Percentiles rank a stretch among this genome's conserved stretches.
Conservation (phyloP, 2,888 invertebrate species). For the Tipula unca region DNA sequence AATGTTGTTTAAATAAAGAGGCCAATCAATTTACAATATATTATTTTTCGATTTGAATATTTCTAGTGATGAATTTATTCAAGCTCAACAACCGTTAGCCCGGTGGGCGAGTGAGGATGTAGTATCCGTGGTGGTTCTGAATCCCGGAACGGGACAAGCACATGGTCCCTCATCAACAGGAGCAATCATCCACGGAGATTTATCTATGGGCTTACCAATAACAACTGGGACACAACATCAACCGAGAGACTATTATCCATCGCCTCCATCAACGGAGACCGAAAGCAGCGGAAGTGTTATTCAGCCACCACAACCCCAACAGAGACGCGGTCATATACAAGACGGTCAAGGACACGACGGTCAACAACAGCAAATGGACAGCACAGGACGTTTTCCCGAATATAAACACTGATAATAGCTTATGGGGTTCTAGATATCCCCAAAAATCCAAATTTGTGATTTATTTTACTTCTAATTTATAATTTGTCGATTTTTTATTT, state of each 20-base stretch:
- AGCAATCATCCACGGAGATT: constrained; percentile 45
- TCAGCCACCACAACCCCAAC: constrained; percentile 33
- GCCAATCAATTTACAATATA: constrained; percentile 14
- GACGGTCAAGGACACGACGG: constrained; percentile 37
- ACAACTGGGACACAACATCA: constrained; percentile 30
- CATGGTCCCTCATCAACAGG: constrained; percentile 48
- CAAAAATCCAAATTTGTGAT: constrained; percentile 21
- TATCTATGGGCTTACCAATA: constrained; percentile 40
- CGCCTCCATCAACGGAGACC: constrained; percentile 45
- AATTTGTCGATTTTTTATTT: neutral
- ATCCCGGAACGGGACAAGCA: constrained; percentile 41
- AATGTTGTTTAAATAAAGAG: constrained; percentile 16
- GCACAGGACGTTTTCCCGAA: constrained; percentile 58
- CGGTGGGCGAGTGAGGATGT: constrained; percentile 89
- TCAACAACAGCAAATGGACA: constrained; percentile 49
- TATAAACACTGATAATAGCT: constrained; percentile 63
- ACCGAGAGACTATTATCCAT: constrained; percentile 44
- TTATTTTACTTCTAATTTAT: neutral
- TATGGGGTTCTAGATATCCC: constrained; percentile 27
- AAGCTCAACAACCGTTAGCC: constrained; percentile 94
- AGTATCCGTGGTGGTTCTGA: constrained; percentile 51
- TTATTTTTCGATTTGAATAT: constrained; percentile 45
- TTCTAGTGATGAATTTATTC: constrained; percentile 96
- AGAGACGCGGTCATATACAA: constrained; percentile 37
- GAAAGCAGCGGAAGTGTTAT: constrained; percentile 49